These are phyloP conservation scores for Austrofundulus limnaeus DNA, from an alignment of 2,113 vertebrate genomes.

Conservation along the genomic window DNA sequence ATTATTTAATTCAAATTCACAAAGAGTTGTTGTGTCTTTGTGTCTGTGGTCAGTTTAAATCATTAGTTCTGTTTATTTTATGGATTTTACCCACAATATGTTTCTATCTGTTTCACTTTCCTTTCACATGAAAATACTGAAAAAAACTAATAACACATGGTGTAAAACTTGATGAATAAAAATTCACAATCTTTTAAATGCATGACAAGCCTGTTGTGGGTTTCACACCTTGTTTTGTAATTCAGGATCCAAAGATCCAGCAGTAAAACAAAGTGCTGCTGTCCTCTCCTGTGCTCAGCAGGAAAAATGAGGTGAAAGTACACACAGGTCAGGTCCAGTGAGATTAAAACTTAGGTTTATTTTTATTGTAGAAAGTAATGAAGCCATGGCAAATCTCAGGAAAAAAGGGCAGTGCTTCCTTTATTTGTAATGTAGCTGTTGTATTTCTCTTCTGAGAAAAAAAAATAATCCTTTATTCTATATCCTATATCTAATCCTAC, in stretches of 20 bases:
- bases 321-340: conserved; percentile 1
- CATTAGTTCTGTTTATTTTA: background rate
- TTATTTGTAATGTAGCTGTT: background rate
- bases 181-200: too few species aligned
- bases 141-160: too few species aligned
- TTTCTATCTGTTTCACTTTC: background rate
- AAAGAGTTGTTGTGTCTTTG: fast-evolving
- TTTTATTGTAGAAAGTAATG: background rate
- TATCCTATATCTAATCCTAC: too few species aligned
- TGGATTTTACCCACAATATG: background rate
- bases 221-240: too few species aligned
- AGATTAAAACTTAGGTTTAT: background rate
- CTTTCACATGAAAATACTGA: background rate
- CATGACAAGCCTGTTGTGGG: too few species aligned
- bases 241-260: background rate
- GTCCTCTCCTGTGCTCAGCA: conserved; percentile 1
- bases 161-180: too few species aligned
- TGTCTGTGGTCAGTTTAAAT: background rate
- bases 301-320: background rate
- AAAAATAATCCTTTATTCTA: background rate
- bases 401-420: conserved; percentile 11
- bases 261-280: conserved; percentile 11
- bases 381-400: background rate
- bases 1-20: too few species aligned
- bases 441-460: background rate